These are phyloP conservation scores for Polypterus senegalus DNA, from an alignment of 2,113 vertebrate genomes.

Conservation along the genomic window DNA sequence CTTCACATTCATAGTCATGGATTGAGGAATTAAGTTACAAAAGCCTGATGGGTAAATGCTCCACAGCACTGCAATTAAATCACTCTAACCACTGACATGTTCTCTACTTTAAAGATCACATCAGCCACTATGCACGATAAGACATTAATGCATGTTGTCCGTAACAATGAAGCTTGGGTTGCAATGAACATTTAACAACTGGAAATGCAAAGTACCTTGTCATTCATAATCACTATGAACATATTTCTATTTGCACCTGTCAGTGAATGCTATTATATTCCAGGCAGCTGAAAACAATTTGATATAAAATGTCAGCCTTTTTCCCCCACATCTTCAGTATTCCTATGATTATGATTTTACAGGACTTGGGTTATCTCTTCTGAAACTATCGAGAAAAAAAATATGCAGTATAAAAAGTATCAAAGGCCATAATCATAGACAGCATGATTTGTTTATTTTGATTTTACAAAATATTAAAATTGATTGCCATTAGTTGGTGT, in stretches of 20 bases:
- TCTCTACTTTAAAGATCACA: neutral
- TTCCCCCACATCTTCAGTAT: too few relatives aligned
- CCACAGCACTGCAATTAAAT: neutral
- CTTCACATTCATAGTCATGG: neutral
- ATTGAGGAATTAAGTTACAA: too few relatives aligned
- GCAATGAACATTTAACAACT: conserved; percentile 13
- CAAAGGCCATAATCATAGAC: too few relatives aligned
- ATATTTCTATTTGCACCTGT: conserved; percentile 2
- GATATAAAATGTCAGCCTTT: conserved; percentile 5
- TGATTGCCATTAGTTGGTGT: too few relatives aligned
- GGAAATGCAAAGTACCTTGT: conserved; percentile 9
- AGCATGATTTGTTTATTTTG: too few relatives aligned
- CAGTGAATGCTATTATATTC: conserved; percentile 11
- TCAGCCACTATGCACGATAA: neutral
- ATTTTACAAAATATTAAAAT: too few relatives aligned
- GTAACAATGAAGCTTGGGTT: neutral
- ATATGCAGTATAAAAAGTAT: too few relatives aligned
- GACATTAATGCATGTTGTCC: neutral
- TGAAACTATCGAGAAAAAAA: too few relatives aligned
- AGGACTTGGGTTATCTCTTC: too few relatives aligned
- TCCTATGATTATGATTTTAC: too few relatives aligned
- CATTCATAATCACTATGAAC: conserved; percentile 7
- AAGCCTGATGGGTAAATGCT: neutral
- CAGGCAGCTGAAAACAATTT: conserved; percentile 2
- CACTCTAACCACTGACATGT: neutral